These are phyloP conservation scores for Drosophila meridiana DNA, from an alignment of 2,888 invertebrate genomes.

Conservation along the genomic window DNA sequence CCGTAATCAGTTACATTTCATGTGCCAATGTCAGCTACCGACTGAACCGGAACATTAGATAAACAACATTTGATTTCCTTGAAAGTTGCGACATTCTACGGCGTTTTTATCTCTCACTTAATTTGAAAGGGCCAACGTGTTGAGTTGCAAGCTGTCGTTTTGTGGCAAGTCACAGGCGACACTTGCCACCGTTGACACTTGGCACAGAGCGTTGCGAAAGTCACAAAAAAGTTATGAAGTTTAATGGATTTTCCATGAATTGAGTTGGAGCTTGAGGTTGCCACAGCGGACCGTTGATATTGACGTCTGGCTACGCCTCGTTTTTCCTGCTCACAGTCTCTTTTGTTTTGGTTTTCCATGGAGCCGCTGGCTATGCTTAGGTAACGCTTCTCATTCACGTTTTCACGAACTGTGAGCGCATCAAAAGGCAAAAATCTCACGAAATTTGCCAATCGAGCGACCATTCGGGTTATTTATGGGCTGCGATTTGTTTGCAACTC, in stretches of 20 bases:
- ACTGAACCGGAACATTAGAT: slow-evolving; percentile 37
- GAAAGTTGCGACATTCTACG: slow-evolving; percentile 31
- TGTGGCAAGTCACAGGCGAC: slow-evolving; percentile 13
- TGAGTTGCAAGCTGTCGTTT: slow-evolving; percentile 1
- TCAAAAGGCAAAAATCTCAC: slow-evolving; percentile 83
- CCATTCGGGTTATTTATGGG: slow-evolving; percentile 76
- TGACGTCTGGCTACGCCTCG: slow-evolving; percentile 59
- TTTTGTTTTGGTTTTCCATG: slow-evolving; percentile 11
- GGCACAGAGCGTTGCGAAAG: slow-evolving; percentile 17
- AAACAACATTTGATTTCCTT: slow-evolving; percentile 30
- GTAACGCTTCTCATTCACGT: slow-evolving; percentile 78
- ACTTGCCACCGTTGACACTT: slow-evolving; percentile 25
- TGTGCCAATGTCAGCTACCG: slow-evolving; percentile 37
- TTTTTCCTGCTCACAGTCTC: slow-evolving; percentile 38
- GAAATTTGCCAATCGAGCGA: slow-evolving; percentile 79
- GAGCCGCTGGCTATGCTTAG: slow-evolving; percentile 64
- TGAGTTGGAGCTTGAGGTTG: slow-evolving; percentile 24
- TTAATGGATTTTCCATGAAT: slow-evolving; percentile 46
- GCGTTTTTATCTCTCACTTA: slow-evolving; percentile 6
- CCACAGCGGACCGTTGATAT: slow-evolving; percentile 3
- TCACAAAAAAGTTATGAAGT: slow-evolving; percentile 25
- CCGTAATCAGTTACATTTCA: slow-evolving; percentile 38
- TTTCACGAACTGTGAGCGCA: slow-evolving; percentile 80
- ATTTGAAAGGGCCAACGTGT: slow-evolving; percentile 10
- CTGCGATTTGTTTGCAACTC: slow-evolving; percentile 75